These are phyloP conservation scores for Drosophila colorata DNA, from an alignment of 2,888 invertebrate species.

Conservation along the genomic window DNA sequence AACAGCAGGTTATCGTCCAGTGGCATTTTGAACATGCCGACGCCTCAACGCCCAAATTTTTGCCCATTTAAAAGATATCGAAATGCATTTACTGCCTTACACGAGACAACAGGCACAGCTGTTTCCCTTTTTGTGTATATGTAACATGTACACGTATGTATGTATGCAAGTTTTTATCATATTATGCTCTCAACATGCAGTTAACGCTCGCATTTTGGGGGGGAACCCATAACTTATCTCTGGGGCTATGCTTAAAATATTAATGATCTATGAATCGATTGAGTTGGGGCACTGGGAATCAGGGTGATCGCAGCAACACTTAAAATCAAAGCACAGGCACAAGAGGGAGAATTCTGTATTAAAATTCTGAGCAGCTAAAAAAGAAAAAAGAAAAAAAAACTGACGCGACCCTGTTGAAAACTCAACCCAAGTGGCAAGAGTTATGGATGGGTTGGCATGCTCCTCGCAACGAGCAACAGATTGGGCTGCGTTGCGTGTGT, in stretches of 20 bases:
- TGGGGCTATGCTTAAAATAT: conserved; percentile 72
- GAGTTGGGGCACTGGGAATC: conserved; percentile 46
- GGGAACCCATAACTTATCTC: conserved; percentile 75
- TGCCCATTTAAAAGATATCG: conserved; percentile 37
- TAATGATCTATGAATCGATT: conserved; percentile 70
- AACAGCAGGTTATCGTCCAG: conserved; percentile 49
- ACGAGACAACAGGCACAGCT: conserved; percentile 30
- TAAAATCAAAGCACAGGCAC: conserved; percentile 70
- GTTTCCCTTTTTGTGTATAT: background rate
- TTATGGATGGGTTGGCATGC: conserved; percentile 57
- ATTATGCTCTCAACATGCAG: conserved; percentile 57
- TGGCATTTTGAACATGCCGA: conserved; percentile 60
- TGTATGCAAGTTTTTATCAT: conserved; percentile 26
- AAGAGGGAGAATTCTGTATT: conserved; percentile 48
- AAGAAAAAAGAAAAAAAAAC: conserved; percentile 18
- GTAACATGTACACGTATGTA: background rate
- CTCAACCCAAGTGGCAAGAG: conserved; percentile 65
- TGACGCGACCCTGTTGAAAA: conserved; percentile 60
- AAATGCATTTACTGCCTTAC: conserved; percentile 25
- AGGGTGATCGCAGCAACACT: conserved; percentile 73
- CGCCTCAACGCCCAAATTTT: conserved; percentile 41
- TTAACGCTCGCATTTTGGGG: conserved; percentile 35
- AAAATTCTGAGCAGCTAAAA: conserved; percentile 66
- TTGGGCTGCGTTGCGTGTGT: conserved; percentile 21
- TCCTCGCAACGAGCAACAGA: conserved; percentile 28